phyloP scores from a whole-genome alignment of 2,113 vertebrate species.

The Himantopus leucocephalus region DNA sequence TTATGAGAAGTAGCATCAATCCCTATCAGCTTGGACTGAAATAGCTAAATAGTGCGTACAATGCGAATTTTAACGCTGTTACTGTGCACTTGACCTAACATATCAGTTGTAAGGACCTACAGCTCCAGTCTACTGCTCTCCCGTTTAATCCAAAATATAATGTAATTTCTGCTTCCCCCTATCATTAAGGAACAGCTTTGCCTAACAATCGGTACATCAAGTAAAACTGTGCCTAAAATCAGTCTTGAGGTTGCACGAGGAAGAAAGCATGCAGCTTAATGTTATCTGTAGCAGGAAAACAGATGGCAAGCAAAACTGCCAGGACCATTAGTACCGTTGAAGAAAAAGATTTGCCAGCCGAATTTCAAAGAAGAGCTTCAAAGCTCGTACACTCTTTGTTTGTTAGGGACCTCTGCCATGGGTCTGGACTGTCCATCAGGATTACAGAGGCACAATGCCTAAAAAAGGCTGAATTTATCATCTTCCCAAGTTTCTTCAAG shows the following conservation, averaged over 20 bases:
- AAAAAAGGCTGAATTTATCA: not conserved
- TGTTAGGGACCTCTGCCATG: not conserved
- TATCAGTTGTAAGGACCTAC: not conserved
- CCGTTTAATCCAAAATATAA: not conserved
- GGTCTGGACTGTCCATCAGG: not conserved
- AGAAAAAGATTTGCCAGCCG: not conserved
- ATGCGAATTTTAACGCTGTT: not conserved
- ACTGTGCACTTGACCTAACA: not conserved
- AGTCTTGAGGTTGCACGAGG: not conserved
- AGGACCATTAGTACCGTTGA: not conserved
- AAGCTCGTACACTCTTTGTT: not conserved
- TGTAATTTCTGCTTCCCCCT: not conserved
- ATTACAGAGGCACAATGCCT: not conserved
- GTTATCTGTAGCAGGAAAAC: not conserved
- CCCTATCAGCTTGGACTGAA: not conserved
- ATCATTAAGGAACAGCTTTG: not conserved
- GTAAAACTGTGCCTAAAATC: not conserved
- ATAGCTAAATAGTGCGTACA: accelerated
- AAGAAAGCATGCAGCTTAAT: not conserved
- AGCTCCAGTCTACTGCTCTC: not conserved
- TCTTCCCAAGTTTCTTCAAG: not conserved
- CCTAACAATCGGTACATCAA: not conserved
- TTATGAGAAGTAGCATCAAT: not conserved
- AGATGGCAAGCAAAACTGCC: not conserved
- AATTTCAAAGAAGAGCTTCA: not conserved